Evolutionary conservation across 2,888 invertebrate species (phyloP).

Genomic region (Aspidiotus destructor): DNA sequence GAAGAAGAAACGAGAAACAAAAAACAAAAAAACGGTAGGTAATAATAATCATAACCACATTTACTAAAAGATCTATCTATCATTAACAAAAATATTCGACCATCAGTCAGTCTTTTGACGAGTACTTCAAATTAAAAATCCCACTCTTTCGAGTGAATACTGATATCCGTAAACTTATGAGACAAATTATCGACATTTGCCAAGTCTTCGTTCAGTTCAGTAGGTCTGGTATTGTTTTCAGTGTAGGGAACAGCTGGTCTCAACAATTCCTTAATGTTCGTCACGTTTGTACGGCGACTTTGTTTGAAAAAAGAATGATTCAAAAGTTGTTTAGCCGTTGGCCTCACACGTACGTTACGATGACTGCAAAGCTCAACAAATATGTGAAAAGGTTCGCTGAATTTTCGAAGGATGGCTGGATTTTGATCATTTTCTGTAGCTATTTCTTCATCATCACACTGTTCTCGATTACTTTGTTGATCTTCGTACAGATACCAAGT

Average conservation of each 20-base stretch:
- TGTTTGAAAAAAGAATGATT: constrained; percentile 70
- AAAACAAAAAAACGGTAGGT: no score
- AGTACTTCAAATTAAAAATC: constrained; percentile 29
- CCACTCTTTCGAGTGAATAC: constrained; percentile 34
- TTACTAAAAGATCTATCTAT: no score
- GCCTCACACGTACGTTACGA: constrained; percentile 58
- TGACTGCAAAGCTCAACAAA: constrained; percentile 63
- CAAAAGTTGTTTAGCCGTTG: constrained; percentile 58
- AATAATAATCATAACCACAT: no score
- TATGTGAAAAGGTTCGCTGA: constrained; percentile 67
- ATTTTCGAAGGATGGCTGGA: constrained; percentile 45
- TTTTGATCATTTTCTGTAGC: constrained; percentile 36
- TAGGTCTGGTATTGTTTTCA: constrained; percentile 44
- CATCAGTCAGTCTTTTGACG: no score
- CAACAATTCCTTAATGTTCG: constrained; percentile 49
- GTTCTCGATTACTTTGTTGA: constrained; percentile 30
- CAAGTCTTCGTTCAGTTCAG: constrained; percentile 46
- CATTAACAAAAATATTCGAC: no score
- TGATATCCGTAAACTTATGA: constrained; percentile 34
- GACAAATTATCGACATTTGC: constrained; percentile 37
- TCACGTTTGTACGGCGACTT: constrained; percentile 42
- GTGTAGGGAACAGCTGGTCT: constrained; percentile 59
- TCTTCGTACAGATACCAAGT: constrained; percentile 36
- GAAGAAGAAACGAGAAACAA: no score
- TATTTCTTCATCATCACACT: constrained; percentile 28